These are phyloP conservation scores for Argyresthia albistria DNA, from an alignment of 2,888 invertebrate genomes.

Conservation along the genomic window DNA sequence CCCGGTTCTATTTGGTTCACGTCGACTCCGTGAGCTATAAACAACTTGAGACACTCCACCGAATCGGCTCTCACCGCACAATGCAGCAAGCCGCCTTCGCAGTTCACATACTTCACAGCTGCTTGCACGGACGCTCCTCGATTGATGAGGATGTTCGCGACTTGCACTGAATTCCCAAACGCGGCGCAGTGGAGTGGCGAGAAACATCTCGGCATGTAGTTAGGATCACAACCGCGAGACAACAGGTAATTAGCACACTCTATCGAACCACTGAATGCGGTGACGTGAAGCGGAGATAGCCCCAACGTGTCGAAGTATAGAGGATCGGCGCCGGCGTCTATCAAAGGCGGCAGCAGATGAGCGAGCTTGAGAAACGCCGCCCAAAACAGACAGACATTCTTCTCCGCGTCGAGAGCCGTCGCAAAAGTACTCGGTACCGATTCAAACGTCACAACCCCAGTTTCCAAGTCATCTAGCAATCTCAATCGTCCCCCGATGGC, in stretches of 20 bases:
- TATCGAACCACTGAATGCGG: conserved; percentile 84
- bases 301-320: conserved; percentile 81
- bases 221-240: conserved; percentile 77
- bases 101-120: conserved; percentile 76
- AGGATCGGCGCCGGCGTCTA: conserved; percentile 79
- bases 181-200: conserved; percentile 92
- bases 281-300: conserved; percentile 81
- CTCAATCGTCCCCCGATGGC: conserved; percentile 77
- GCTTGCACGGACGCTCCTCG: conserved; percentile 79
- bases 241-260: conserved; percentile 80
- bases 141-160: conserved; percentile 82
- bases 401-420: conserved; percentile 76
- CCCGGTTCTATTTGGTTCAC: conserved; percentile 82
- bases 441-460: conserved; percentile 74
- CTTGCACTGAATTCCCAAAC: conserved; percentile 87
- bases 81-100: conserved; percentile 85
- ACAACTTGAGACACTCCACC: conserved; percentile 82
- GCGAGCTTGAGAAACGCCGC: conserved; percentile 80
- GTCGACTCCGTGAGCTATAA: conserved; percentile 82
- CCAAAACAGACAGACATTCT: conserved; percentile 81
- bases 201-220: conserved; percentile 79
- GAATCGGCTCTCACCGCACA: conserved; percentile 90
- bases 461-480: conserved; percentile 82
- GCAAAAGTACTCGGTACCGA: conserved; percentile 65
- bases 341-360: conserved; percentile 75